Evolutionary conservation across 2,113 vertebrate genomes (phyloP), one percentile per base, ranked within the genome.

Genomic region (Chlamydotis undulata): DNA sequence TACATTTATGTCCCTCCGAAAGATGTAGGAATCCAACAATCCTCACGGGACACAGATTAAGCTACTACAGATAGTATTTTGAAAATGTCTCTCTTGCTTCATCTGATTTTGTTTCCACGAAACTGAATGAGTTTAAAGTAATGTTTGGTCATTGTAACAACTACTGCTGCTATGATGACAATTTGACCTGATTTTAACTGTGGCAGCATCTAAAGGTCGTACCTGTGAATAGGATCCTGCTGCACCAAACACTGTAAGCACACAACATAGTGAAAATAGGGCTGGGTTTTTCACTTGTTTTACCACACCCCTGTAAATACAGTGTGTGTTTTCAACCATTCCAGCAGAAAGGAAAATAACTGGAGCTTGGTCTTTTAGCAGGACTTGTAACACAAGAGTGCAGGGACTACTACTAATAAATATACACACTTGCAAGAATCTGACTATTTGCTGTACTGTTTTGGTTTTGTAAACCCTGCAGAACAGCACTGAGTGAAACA

Each of bases 261-360:
- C 26, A 74, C 33, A 49, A 33, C 14, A 14, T 13, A 71, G 37
- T 45, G n/a, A 79, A 89, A 95, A 59, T 16, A 55, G 0, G 3
- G 16, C 23, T 8, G n/a, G 17, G 26, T 45, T 69, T 88, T 80
- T 45, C 24, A 23, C 14, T 65, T 83, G 7, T 14, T 87, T 61
- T 67, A 55, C 28, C 33, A 25, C 24, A 65, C 2, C 8, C 6
- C 37, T 39, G 39, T 10, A 86, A 87, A 83, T 19, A 50, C 7
- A 86, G 8, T 0, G 0, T 24, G 25, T 1, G 0, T 37, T 84
- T 78, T 61, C 49, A 78, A 82, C 33, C 9, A 33, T 50, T 65
- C 21, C 23, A 83, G 41, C 17, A 87, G 55, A 93, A 78, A 67
- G 25, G 8, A 41, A 25, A 77, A 69, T 31, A 92, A 56, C 10